phyloP scores from a whole-genome alignment of 2,797 vertebrate species.

The Acrossocheilus wenchowensis region DNA sequence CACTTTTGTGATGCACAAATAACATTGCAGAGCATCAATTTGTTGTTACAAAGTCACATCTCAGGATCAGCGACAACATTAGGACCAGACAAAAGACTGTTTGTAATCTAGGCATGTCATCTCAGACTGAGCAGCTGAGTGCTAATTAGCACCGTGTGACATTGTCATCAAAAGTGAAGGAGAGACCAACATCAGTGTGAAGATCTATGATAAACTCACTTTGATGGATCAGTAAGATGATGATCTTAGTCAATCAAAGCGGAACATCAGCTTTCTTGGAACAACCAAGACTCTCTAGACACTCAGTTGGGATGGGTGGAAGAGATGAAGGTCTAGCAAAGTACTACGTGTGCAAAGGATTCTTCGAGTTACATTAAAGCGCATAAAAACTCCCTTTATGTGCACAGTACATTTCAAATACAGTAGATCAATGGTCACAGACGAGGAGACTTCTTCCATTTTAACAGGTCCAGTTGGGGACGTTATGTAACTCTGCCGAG shows the following conservation, averaged over 20 bases:
- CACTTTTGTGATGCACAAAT: not conserved
- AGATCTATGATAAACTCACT: conserved; percentile 39
- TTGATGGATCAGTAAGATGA: conserved; percentile 29
- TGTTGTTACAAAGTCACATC: not conserved
- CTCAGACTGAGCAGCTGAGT: not conserved
- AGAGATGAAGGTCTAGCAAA: not conserved
- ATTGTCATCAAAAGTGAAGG: conserved; percentile 25
- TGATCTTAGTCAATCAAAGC: conserved; percentile 15
- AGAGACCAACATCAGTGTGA: conserved; percentile 30
- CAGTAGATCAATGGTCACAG: not conserved
- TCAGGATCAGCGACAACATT: not conserved
- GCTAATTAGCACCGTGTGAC: conserved; percentile 3
- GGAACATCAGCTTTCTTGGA: not conserved
- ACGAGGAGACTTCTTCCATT: not conserved
- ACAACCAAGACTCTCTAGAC: conserved; percentile 21
- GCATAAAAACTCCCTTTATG: conserved; percentile 6
- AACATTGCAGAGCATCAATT: not conserved
- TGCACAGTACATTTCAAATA: not conserved
- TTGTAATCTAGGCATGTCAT: not conserved
- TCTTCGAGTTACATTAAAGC: not conserved
- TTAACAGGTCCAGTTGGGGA: conserved; percentile 24
- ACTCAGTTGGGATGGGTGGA: not conserved
- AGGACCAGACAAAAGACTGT: conserved; percentile 11
- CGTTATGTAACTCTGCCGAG: conserved; percentile 46
- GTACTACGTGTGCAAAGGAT: not conserved